Evolutionary conservation across 2,113 vertebrate species (phyloP).

Genomic region (Agapornis roseicollis): DNA sequence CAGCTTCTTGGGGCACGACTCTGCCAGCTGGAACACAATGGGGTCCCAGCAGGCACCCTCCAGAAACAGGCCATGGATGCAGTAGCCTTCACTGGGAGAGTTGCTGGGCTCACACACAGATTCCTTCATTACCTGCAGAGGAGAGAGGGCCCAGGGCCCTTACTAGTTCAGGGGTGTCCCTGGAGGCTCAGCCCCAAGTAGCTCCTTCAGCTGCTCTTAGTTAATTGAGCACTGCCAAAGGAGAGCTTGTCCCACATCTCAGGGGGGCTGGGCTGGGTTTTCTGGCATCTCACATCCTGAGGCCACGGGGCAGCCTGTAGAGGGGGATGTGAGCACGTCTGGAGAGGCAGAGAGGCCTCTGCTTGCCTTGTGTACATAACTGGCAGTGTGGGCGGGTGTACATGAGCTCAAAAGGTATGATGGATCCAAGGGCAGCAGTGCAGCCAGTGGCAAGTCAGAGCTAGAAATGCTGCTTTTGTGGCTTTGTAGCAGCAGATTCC

Average conservation of each 20-base stretch:
- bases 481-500: not conserved
- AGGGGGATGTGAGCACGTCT: not conserved
- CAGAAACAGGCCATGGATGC: constrained; percentile 86
- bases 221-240: fast-evolving
- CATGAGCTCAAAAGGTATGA: not conserved
- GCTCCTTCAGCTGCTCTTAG: not conserved
- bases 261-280: not conserved
- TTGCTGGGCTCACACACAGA: constrained; percentile 57
- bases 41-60: constrained; percentile 89
- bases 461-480: not conserved
- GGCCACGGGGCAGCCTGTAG: not conserved
- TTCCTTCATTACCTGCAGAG: constrained; percentile 76
- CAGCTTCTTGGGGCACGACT: constrained; percentile 87
- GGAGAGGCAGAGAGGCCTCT: not conserved
- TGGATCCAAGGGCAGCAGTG: not conserved
- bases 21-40: constrained; percentile 35
- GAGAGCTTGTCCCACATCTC: too few relatives aligned
- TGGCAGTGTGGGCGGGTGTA: not conserved
- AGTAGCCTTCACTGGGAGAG: constrained; percentile 81
- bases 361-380: not conserved
- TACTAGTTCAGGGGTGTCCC: fast-evolving
- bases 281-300: not conserved
- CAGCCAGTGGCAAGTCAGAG: not conserved
- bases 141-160: not conserved
- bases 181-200: not conserved